Base-by-base conservation (phyloP, 2,888 invertebrate genomes). In the Falcaria lacertinaria region DNA sequence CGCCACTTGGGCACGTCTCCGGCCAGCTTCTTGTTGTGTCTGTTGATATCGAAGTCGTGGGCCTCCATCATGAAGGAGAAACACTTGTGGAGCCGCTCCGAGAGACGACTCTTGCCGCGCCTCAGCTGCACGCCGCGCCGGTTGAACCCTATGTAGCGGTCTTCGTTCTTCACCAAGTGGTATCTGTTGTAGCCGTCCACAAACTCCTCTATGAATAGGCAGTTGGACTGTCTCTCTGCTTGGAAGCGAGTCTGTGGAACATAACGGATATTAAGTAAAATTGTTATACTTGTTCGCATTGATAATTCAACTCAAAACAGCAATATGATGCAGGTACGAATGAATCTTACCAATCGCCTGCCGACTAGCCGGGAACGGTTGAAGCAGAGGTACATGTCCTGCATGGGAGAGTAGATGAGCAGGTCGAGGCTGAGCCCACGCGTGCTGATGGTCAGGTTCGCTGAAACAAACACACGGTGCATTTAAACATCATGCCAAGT, bases 301-400 rank as follows among this genome's bases (percentile, higher is more conserved):
- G n/a, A n/a, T n/a, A n/a, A n/a, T n/a, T n/a, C n/a, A n/a, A n/a
- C n/a, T n/a, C n/a, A n/a, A n/a, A n/a, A n/a, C n/a, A n/a, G n/a
- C n/a, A n/a, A n/a, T n/a, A 16, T 11, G 7, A 8, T 15, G 11
- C 7, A 34, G 15, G 11, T 16, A 25, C 34, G 11, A 35, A 34
- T 25, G 28, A 22, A 47, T 61, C 86, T 85, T 48, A 90, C 90
- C 81, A 90, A 90, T 81, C 93, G 92, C 90, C 92, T 90, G 89
- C 93, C 94, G 63, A 94, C 91, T 71, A 94, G 91, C 80, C 91
- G 92, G 88, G 93, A 93, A 62, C 91, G 91, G 80, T 92, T 94
- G 92, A 94, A 94, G 90, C 94, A 94, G 70, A 94, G 91, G 88
- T 92, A 94, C 90, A 93, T 92, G 77, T 92, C 91, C 69, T 92